Base-by-base conservation (phyloP, 2,797 vertebrate species). In the Crypturellus tataupa region DNA sequence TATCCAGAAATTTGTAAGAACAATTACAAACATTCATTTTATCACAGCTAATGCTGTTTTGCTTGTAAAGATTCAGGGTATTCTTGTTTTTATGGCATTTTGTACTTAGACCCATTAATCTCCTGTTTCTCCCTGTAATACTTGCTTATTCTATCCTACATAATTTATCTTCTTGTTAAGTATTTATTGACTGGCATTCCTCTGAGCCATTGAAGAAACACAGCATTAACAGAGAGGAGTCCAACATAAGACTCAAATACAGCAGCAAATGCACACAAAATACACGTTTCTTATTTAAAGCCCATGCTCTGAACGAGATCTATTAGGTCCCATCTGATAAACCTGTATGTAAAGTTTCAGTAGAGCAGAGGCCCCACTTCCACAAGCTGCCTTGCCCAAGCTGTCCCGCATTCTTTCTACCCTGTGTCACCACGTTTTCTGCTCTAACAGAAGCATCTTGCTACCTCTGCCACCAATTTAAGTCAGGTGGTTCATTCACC, bases 161-260 rank as follows among this genome's bases (percentile, higher is more conserved):
- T 89, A 95, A 95, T 91, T 85, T 93, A 95, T 88, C 18, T 21
- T 49, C 33, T 49, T 89, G 60, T 80, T 89, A 93, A 97, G 76
- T 80, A 95, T 90, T 96, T 96, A 94, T 93, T 94, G 91, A 83
- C 71, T 87, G 59, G 55, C 82, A 94, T 53, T 86, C 72, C 59
- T 94, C 90, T 63, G 72, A 86, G 56, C 53, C 73, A 77, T 90
- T 91, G 85, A 93, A 96, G 67, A 93, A 86, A 87, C 87, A 92
- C 42, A 89, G 33, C 47, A 89, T 64, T 24, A 80, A 65, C 73
- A 88, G 3, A 80, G 55, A 87, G 37, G 23, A 87, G 64, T 89
- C 93, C 65, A 95, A 71, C 47, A 68, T 19, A 88, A 90, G 44
- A 96, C 53, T 42, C 69, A 77, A 69, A 96, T 73, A 65, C 60